These are phyloP conservation scores for Cyclura pinguis DNA, from an alignment of 2,797 vertebrate species.

Conservation along the genomic window DNA sequence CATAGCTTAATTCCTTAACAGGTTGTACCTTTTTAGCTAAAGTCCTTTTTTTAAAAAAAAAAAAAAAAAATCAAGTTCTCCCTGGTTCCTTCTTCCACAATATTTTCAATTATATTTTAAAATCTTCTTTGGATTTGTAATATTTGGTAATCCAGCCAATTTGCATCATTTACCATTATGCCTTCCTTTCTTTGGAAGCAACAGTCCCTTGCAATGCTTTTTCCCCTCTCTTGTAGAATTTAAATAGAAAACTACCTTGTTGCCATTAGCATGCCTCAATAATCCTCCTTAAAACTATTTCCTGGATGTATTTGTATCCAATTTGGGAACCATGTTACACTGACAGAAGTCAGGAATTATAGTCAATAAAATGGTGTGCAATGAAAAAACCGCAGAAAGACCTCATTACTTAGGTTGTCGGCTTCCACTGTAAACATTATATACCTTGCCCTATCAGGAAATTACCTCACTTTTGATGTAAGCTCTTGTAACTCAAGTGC, in stretches of 20 bases:
- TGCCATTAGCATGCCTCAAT: conserved; percentile 49
- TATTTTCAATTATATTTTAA: conserved; percentile 73
- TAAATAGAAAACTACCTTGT: conserved; percentile 51
- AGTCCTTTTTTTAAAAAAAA: conserved; percentile 40
- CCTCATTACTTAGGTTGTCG: neutral
- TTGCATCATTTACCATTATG: conserved; percentile 68
- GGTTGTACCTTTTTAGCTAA: conserved; percentile 51
- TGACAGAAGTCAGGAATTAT: conserved; percentile 49
- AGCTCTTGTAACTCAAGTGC: conserved; percentile 7
- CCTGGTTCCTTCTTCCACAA: conserved; percentile 51
- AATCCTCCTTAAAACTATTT: conserved; percentile 56
- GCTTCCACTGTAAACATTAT: neutral
- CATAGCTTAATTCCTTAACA: conserved; percentile 40
- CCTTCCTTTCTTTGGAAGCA: conserved; percentile 69
- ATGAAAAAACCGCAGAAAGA: neutral
- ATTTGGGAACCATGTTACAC: conserved; percentile 38
- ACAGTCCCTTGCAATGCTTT: conserved; percentile 54
- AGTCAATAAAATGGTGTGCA: conserved; percentile 12
- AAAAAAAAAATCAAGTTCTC: conserved; percentile 54
- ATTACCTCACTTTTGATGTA: conserved; percentile 18
- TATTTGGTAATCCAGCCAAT: conserved; percentile 73
- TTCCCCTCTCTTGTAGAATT: conserved; percentile 52
- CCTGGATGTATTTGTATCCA: conserved; percentile 53
- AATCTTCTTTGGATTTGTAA: conserved; percentile 72
- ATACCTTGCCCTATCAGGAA: neutral